These are phyloP conservation scores for Bovichtus variegatus DNA, from an alignment of 2,797 vertebrate genomes.

Conservation along the genomic window DNA sequence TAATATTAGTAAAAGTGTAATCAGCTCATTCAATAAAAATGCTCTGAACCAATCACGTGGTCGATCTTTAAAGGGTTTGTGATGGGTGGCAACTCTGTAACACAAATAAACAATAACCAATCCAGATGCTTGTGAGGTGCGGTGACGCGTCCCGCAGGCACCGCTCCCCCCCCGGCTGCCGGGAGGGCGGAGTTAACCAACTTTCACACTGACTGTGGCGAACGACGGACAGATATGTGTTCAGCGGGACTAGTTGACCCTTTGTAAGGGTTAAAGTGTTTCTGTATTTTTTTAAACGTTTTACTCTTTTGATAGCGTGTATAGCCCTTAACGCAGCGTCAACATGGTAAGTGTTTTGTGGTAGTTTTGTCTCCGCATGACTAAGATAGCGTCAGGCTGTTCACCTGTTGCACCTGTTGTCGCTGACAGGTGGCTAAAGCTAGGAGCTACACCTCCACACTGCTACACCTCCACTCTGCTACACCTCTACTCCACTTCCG, in stretches of 20 bases:
- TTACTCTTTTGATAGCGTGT: not conserved
- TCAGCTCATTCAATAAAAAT: slow-evolving; percentile 39
- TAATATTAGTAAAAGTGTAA: not conserved
- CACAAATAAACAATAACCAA: not conserved
- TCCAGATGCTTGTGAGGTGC: slow-evolving; percentile 28
- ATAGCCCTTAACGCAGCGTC: not conserved
- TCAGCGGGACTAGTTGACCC: slow-evolving; percentile 46
- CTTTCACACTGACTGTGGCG: slow-evolving; percentile 27
- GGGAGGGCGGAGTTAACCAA: slow-evolving; percentile 68
- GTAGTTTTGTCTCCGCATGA: slow-evolving; percentile 13
- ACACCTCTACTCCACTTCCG: slow-evolving; percentile 1
- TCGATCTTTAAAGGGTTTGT: fast-evolving
- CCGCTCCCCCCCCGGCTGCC: slow-evolving; percentile 15
- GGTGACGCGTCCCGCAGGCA: slow-evolving; percentile 47
- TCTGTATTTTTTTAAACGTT: not conserved
- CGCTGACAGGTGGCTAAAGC: slow-evolving; percentile 51
- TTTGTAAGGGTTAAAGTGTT: slow-evolving; percentile 63
- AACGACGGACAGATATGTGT: slow-evolving; percentile 54
- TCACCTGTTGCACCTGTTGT: slow-evolving; percentile 80
- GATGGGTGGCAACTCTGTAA: not conserved
- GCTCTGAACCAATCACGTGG: not conserved
- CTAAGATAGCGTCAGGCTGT: slow-evolving; percentile 2
- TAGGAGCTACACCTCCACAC: not conserved
- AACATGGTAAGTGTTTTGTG: slow-evolving; percentile 76
- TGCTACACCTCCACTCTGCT: too few relatives aligned